Conservation (phyloP, 2,888 invertebrate species). For the Amphimallon solstitiale region DNA sequence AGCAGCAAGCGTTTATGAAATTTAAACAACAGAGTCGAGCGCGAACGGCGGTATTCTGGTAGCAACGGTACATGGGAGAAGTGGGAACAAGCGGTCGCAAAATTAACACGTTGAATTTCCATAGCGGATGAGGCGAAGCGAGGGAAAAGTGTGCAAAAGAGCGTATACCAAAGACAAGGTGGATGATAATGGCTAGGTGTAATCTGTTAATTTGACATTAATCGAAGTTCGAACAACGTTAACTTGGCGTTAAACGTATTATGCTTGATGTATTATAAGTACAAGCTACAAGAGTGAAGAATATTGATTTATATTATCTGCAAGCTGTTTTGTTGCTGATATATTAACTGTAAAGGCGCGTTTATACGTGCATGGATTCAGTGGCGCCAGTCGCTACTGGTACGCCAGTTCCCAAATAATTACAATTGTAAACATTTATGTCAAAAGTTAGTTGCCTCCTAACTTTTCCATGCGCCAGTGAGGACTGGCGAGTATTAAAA, state of each 20-base stretch:
- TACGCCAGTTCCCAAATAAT: too few relatives aligned
- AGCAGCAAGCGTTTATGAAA: conserved; percentile 49
- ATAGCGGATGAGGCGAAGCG: neutral
- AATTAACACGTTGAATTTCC: conserved; percentile 20
- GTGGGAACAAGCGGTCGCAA: neutral
- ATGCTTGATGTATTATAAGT: conserved; percentile 6
- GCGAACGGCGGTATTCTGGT: conserved; percentile 5
- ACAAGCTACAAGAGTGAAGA: too few relatives aligned
- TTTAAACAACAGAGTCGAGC: conserved; percentile 43
- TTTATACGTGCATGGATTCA: too few relatives aligned
- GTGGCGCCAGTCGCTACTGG: too few relatives aligned
- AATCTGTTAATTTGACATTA: conserved; percentile 25
- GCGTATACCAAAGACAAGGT: conserved; percentile 20
- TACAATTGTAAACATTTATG: too few relatives aligned
- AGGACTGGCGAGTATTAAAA: too few relatives aligned
- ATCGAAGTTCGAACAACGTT: conserved; percentile 22
- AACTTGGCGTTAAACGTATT: conserved; percentile 19
- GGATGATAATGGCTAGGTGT: conserved; percentile 9
- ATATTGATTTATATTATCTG: too few relatives aligned
- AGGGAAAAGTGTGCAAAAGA: neutral
- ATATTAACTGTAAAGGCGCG: too few relatives aligned
- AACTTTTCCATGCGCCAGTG: too few relatives aligned
- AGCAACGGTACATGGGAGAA: conserved; percentile 16
- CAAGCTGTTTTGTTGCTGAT: too few relatives aligned
- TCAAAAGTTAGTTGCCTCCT: too few relatives aligned